These are phyloP conservation scores for Zosterops japonicus DNA, from an alignment of 2,113 vertebrate species.

Conservation along the genomic window DNA sequence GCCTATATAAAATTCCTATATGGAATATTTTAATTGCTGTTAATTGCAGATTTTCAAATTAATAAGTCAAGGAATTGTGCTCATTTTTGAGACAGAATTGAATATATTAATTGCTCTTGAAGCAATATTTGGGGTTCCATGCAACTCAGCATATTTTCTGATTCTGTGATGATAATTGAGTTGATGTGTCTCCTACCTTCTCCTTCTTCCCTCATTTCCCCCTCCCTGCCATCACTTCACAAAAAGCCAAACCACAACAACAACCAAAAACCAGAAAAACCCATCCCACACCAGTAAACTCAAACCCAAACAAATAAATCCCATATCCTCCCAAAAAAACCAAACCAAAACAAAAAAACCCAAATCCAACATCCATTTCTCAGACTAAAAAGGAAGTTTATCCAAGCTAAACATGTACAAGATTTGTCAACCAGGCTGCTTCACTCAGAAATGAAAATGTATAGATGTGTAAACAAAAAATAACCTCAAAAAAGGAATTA, in stretches of 20 bases:
- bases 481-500: slow-evolving; percentile 20
- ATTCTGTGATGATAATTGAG: not conserved
- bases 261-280: not conserved
- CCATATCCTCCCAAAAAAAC: not conserved
- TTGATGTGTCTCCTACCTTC: not conserved
- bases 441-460: slow-evolving; percentile 48
- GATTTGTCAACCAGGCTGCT: not conserved
- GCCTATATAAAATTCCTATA: not conserved
- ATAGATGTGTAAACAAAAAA: slow-evolving; percentile 64
- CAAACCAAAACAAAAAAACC: not conserved
- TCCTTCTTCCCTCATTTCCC: not conserved
- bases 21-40: slow-evolving; percentile 42
- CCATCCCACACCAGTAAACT: not conserved
- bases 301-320: not conserved
- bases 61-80: not conserved
- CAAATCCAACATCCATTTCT: not conserved
- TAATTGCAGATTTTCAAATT: slow-evolving; percentile 31
- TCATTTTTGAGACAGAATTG: slow-evolving; percentile 12
- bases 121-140: not conserved
- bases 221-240: not conserved
- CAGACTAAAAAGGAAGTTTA: slow-evolving; percentile 2
- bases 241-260: not conserved
- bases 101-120: slow-evolving; percentile 25
- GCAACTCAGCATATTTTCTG: not conserved
- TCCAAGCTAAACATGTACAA: not conserved